Evolutionary conservation across 2,888 invertebrate species (phyloP), one percentile per base, ranked within the genome.

Genomic region (Drosophila greeni): DNA sequence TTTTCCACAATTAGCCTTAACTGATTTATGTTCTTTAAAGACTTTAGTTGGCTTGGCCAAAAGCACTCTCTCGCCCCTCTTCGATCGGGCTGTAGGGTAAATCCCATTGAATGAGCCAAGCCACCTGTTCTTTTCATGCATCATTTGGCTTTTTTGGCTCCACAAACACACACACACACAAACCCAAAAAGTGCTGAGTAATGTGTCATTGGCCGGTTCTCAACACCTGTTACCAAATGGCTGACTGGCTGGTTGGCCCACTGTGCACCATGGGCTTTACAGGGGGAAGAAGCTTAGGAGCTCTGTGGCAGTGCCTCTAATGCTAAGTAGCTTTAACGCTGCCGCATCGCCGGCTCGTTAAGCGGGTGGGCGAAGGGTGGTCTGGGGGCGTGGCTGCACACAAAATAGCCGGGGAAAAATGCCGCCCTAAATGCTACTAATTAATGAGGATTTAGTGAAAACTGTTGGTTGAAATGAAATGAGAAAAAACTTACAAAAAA

Each of bases 371-470:
- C 20, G 45, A 37, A n/a, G 34, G 37, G 49, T 3, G 36, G 24
- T 43, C 18, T 37, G 36, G 8, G 34, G 47, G 52, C 45, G 75
- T 72, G 57, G 51, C 16, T 36, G 29, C 49, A 39, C 64, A 62
- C 54, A 66, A 36, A 51, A 36, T 37, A 33, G 45, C 56, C 16
- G 33, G 58, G 29, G 51, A 64, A 72, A 72, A 68, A 74, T 74
- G 73, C 85, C 74, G 82, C 76, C 70, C 79, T 82, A 85, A 82
- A 82, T 82, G 82, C 84, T 82, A 78, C 85, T 82, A 82, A 85
- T 82, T 85, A 82, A 82, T 82, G 85, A 74, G 85, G 81, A 85
- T 84, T 82, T 82, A 82, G 81, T 85, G 82, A 78, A 85, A 79
- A 84, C 85, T 80, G 83, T 81, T 71, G 29, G 29, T 67, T 67